These are phyloP conservation scores for Subacronicta megacephala DNA, from an alignment of 2,888 invertebrate genomes.

Conservation along the genomic window DNA sequence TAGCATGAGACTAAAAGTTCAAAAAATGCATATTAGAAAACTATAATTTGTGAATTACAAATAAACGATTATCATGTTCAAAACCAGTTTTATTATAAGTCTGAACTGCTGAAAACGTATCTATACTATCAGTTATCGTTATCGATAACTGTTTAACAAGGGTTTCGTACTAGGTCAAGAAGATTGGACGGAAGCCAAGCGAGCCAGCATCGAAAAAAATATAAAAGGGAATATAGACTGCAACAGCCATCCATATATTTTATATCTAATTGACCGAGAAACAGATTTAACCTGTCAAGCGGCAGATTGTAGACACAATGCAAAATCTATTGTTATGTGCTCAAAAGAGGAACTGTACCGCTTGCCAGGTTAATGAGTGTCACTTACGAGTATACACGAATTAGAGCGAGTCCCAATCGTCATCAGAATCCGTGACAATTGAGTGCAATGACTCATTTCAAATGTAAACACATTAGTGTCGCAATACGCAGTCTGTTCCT, in stretches of 20 bases:
- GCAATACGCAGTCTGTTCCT: constrained; percentile 26
- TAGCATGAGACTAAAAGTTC: too few relatives aligned
- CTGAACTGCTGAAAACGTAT: constrained; percentile 5
- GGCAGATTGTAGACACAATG: too few relatives aligned
- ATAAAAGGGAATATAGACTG: constrained; percentile 15
- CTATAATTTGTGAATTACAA: neutral
- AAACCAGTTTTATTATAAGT: constrained; percentile 11
- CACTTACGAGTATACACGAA: constrained; percentile 41
- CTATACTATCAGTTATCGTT: constrained; percentile 32
- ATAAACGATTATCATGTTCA: neutral
- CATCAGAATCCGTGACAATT: constrained; percentile 38
- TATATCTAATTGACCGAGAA: constrained; percentile 27
- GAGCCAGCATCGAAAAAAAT: constrained; percentile 11
- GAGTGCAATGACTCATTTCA: constrained; percentile 47
- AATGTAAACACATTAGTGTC: constrained; percentile 44
- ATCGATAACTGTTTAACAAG: constrained; percentile 36
- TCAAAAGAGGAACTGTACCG: too few relatives aligned
- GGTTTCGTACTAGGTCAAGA: constrained; percentile 50
- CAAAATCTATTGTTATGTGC: too few relatives aligned
- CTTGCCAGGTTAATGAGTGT: too few relatives aligned
- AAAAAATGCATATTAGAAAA: neutral
- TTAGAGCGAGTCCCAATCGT: constrained; percentile 40
- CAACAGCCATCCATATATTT: constrained; percentile 21
- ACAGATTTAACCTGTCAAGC: too few relatives aligned
- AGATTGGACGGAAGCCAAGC: constrained; percentile 46